Base-by-base conservation (phyloP, 2,113 vertebrate genomes). In the Xenopus tropicalis region DNA sequence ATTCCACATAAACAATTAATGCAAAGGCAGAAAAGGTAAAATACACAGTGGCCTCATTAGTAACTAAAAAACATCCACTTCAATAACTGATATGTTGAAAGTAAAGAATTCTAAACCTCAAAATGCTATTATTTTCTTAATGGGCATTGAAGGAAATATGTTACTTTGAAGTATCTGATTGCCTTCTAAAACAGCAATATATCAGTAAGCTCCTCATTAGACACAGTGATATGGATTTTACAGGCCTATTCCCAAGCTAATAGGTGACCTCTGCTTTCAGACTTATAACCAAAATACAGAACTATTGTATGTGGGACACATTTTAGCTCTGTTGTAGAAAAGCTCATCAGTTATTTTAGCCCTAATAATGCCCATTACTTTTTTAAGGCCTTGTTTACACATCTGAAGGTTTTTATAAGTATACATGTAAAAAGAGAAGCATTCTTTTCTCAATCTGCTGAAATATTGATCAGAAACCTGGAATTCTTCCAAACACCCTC, bases 401-500 rank as follows among this genome's bases (percentile, higher is more conserved):
- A 37, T 37, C n/a, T 37, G 29, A 37, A 37, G 29, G 29, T 37
- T 37, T 37, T 37, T 37, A 37, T 37, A 37, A 37, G 37, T 56
- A 51, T 57, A 61, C 44, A 62, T 66, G 71, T 66, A 25, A 20
- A 46, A 74, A 48, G 54, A 66, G 59, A 59, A 66, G 25, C 63
- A 24, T 74, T 56, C 67, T 69, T n/a, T 62, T 48, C 44, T 69
- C 52, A 12, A 10, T 62, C 24, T 44, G 23, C 57, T 74, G 24
- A 61, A 68, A 52, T 75, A 75, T 75, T 75, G 72, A 75, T 75
- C 43, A 54, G 23, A 61, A 62, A 54, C 43, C 11, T 54, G 72
- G 72, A 75, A 23, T 69, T 54, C n/a, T 69, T 69, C 66, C 72
- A 75, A 69, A 75, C 57, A 75, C 46, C 66, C 72, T 75, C 44